Conservation (phyloP, 2,888 invertebrate species). For the Lepidonotus clava region DNA sequence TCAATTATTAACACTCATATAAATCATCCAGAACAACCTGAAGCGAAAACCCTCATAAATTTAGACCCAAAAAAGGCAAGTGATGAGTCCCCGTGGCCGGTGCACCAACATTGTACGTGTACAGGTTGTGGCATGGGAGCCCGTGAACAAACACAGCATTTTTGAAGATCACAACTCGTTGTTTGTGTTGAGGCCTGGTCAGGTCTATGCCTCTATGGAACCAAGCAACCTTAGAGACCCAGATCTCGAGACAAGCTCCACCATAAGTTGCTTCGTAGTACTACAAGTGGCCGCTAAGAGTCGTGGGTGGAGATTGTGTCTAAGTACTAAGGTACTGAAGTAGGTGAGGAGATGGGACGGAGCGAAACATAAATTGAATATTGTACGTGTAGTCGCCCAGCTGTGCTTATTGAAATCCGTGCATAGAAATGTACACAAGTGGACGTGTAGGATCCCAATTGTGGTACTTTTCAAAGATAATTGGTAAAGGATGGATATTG, state of each 20-base stretch:
- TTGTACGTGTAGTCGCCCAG: too few relatives aligned
- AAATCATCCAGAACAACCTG: too few relatives aligned
- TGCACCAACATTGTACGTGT: constrained; percentile 22
- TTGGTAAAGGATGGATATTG: too few relatives aligned
- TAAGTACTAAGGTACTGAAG: background rate
- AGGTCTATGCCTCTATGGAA: constrained; percentile 28
- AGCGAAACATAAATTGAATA: too few relatives aligned
- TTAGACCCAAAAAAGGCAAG: background rate
- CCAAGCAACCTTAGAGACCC: constrained; percentile 17
- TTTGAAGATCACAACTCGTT: constrained; percentile 31
- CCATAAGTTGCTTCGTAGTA: background rate
- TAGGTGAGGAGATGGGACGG: too few relatives aligned
- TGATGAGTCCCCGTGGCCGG: background rate
- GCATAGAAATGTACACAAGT: too few relatives aligned
- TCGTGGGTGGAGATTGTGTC: background rate
- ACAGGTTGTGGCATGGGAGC: background rate
- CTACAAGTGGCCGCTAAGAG: background rate
- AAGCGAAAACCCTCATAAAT: background rate
- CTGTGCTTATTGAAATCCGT: too few relatives aligned
- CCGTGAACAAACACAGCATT: background rate
- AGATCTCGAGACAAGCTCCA: background rate
- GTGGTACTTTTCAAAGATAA: too few relatives aligned
- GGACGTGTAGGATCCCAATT: too few relatives aligned
- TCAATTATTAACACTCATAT: too few relatives aligned
- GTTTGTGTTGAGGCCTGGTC: constrained; percentile 17